Percentiles rank a stretch among this genome's conserved stretches.
Conservation (phyloP, 2,113 vertebrate species). For the Kryptolebias marmoratus region DNA sequence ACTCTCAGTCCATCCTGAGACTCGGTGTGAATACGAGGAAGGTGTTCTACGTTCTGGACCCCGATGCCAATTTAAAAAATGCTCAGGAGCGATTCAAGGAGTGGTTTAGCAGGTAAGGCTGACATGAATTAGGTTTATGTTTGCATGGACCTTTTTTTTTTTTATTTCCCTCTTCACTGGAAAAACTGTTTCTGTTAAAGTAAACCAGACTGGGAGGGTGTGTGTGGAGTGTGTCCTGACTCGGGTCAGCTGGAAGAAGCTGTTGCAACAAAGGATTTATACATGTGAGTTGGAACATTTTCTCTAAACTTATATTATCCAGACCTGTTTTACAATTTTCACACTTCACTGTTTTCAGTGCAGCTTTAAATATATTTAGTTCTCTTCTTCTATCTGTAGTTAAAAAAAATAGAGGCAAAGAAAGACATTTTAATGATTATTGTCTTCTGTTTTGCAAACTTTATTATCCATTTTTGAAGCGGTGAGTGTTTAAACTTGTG, state of each 20-base stretch:
- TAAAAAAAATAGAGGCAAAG: too few species aligned
- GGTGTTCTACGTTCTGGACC: constrained; percentile 90
- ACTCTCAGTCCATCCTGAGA: constrained; percentile 75
- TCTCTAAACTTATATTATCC: too few species aligned
- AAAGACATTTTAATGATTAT: too few species aligned
- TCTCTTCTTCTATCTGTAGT: too few species aligned
- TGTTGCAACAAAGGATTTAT: constrained; percentile 86
- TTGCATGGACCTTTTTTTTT: background rate
- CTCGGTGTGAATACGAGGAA: constrained; percentile 81
- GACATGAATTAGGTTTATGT: background rate
- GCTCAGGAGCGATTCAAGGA: constrained; percentile 86
- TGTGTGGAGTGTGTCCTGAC: constrained; percentile 82
- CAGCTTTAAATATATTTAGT: too few species aligned
- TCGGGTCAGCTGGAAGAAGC: constrained; percentile 81
- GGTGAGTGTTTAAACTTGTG: too few species aligned
- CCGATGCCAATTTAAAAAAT: constrained; percentile 85
- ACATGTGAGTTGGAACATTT: constrained; percentile 84
- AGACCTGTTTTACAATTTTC: too few species aligned
- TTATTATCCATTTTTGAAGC: too few species aligned
- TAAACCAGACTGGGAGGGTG: constrained; percentile 85
- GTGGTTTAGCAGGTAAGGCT: constrained; percentile 87
- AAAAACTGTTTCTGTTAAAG: constrained; percentile 67
- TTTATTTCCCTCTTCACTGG: background rate
- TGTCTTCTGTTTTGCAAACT: too few species aligned
- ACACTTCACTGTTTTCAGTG: too few species aligned